Conservation (phyloP, 2,888 invertebrate genomes). For the Torymus tubicola region DNA sequence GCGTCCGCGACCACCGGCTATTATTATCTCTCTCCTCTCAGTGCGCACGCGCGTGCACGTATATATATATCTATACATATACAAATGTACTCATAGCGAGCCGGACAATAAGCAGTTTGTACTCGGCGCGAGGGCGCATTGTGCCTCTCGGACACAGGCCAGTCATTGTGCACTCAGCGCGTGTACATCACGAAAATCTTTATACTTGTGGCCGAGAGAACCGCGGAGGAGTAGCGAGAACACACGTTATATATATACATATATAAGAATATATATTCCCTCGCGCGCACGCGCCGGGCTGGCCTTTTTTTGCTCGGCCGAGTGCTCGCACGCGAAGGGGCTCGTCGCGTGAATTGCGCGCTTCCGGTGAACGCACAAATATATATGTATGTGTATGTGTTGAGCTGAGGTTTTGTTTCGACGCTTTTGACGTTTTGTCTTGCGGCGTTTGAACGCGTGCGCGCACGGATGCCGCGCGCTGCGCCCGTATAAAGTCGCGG, state of each 20-base stretch:
- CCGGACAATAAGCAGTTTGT: constrained; percentile 68
- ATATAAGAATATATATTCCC: constrained; percentile 46
- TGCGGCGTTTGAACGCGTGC: constrained; percentile 5
- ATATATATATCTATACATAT: background rate
- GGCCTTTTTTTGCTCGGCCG: background rate
- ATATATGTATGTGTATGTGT: constrained; percentile 8
- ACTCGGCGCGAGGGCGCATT: constrained; percentile 54
- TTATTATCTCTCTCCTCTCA: constrained; percentile 64
- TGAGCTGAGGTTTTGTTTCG: too few relatives aligned
- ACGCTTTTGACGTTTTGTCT: constrained; percentile 17
- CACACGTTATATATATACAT: background rate
- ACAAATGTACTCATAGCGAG: constrained; percentile 46
- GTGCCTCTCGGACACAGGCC: constrained; percentile 31
- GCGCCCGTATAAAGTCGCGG: too few relatives aligned
- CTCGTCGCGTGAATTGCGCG: constrained; percentile 49
- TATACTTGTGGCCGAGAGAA: background rate
- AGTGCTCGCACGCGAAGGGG: background rate
- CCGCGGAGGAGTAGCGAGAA: background rate
- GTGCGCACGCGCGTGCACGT: background rate
- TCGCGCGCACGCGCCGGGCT: constrained; percentile 17
- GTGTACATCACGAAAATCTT: constrained; percentile 29
- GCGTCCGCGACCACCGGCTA: constrained; percentile 57
- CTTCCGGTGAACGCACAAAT: constrained; percentile 48
- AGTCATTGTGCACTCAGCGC: constrained; percentile 43
- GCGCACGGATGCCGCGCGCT: too few relatives aligned